phyloP scores from a whole-genome alignment of 2,888 invertebrate species.

The Drosophila picticornis region DNA sequence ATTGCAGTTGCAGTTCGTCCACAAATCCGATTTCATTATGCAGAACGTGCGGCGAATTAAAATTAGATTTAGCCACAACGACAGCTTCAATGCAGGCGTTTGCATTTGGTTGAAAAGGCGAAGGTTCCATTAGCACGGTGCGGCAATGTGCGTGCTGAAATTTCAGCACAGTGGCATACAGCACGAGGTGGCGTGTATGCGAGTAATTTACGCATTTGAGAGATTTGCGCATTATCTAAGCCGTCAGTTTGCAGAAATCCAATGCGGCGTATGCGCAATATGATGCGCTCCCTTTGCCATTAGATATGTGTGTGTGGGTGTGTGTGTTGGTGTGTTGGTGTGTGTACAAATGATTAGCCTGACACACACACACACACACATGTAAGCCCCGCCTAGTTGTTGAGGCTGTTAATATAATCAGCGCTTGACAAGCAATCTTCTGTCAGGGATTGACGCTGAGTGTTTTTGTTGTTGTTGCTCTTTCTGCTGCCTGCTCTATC shows the following conservation, averaged over 20 bases:
- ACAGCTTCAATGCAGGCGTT: conserved; percentile 50
- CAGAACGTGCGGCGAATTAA: conserved; percentile 75
- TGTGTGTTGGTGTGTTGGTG: neutral
- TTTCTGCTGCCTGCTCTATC: conserved; percentile 56
- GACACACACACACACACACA: conserved; percentile 1
- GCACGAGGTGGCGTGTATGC: conserved; percentile 13
- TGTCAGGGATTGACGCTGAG: conserved; percentile 64
- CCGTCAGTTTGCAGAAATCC: conserved; percentile 25
- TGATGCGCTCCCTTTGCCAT: conserved; percentile 28
- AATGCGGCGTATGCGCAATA: conserved; percentile 54
- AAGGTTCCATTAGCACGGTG: conserved; percentile 53
- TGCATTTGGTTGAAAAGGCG: conserved; percentile 34
- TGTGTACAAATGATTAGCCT: conserved; percentile 43
- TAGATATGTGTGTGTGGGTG: neutral
- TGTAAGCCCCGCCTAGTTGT: neutral
- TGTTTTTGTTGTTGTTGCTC: conserved; percentile 33
- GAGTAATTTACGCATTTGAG: conserved; percentile 47
- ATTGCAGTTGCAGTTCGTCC: conserved; percentile 37
- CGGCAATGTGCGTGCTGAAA: conserved; percentile 29
- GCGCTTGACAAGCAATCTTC: conserved; percentile 73
- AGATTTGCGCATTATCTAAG: conserved; percentile 54
- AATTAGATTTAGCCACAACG: conserved; percentile 64
- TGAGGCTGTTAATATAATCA: conserved; percentile 72
- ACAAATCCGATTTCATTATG: conserved; percentile 76
- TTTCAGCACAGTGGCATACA: conserved; percentile 22